phyloP scores from a whole-genome alignment of 2,888 invertebrate species.

The Emmelina monodactyla region DNA sequence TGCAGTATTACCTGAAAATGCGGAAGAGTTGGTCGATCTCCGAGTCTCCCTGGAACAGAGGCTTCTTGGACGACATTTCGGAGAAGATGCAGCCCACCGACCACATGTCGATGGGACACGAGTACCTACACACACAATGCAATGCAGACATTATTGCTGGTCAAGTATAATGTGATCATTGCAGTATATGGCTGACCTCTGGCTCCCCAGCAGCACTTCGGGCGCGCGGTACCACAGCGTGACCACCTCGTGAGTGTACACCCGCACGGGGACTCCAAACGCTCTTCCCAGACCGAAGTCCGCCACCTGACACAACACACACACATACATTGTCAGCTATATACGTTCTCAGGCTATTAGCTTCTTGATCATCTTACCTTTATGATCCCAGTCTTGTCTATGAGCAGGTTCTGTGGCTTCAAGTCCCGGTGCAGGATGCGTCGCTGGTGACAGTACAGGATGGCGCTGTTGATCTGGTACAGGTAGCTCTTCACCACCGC shows the following conservation, averaged over 20 bases:
- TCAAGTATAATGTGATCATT: no score
- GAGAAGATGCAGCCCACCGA: constrained; percentile 97
- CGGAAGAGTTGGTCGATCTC: constrained; percentile 98
- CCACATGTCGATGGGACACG: constrained; percentile 97
- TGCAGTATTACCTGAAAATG: constrained; percentile 93
- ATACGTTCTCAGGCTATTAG: no score
- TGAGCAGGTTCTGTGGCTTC: constrained; percentile 96
- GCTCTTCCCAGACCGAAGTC: constrained; percentile 97
- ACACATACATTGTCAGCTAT: no score
- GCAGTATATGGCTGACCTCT: no score
- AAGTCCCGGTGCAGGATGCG: constrained; percentile 92
- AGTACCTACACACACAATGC: constrained; percentile 70
- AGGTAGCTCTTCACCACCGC: constrained; percentile 86
- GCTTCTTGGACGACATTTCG: constrained; percentile 93
- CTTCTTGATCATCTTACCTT: constrained; percentile 76
- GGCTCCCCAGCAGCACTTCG: constrained; percentile 88
- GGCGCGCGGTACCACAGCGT: constrained; percentile 98
- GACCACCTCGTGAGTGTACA: constrained; percentile 94
- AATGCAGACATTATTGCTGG: no score
- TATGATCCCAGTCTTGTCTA: constrained; percentile 88
- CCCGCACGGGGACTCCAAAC: constrained; percentile 94
- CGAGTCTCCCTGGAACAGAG: constrained; percentile 97
- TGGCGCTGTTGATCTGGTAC: constrained; percentile 84
- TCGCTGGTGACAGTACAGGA: constrained; percentile 92
- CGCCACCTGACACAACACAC: no score